A percentile compares a stretch with the other conserved stretches of the same genome.
Evolutionary conservation across 23 tunicate genomes (phyloP).

Genomic region (Halocynthia roretzi): DNA sequence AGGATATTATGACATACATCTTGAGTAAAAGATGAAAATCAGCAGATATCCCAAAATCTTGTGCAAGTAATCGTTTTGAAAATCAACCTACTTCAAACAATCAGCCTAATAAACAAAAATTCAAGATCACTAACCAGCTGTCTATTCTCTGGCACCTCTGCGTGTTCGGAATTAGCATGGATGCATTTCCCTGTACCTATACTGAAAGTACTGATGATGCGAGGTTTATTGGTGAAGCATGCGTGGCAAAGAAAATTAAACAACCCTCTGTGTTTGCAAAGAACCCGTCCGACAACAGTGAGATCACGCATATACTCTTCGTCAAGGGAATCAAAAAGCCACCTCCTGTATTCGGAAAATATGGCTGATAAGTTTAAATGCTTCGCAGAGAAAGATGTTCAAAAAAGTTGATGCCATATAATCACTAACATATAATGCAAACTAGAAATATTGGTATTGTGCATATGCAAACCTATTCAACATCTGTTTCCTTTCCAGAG

Average conservation of each 20-base stretch:
- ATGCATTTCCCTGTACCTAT: constrained; percentile 30
- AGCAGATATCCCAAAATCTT: too few relatives aligned
- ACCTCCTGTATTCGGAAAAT: constrained; percentile 23
- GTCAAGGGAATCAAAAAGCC: constrained; percentile 88
- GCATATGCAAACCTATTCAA: constrained; percentile 47
- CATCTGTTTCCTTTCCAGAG: constrained; percentile 84
- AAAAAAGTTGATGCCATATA: background rate
- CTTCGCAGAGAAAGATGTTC: background rate
- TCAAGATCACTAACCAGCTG: constrained; percentile 50
- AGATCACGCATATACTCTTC: constrained; percentile 65
- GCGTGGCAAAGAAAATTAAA: constrained; percentile 70
- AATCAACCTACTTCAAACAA: background rate
- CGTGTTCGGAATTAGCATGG: constrained; percentile 43
- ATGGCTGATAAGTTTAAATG: background rate
- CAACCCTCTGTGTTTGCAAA: constrained; percentile 83
- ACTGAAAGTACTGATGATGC: constrained; percentile 69
- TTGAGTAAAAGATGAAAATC: too few relatives aligned
- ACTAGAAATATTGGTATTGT: background rate
- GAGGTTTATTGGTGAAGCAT: constrained; percentile 84
- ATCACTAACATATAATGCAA: too few relatives aligned
- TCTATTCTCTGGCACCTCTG: constrained; percentile 33
- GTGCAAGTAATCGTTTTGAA: background rate
- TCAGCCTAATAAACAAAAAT: background rate
- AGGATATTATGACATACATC: too few relatives aligned
- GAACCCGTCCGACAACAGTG: constrained; percentile 58